These are phyloP conservation scores for Altica lythri DNA, from an alignment of 2,888 invertebrate species.

Conservation along the genomic window DNA sequence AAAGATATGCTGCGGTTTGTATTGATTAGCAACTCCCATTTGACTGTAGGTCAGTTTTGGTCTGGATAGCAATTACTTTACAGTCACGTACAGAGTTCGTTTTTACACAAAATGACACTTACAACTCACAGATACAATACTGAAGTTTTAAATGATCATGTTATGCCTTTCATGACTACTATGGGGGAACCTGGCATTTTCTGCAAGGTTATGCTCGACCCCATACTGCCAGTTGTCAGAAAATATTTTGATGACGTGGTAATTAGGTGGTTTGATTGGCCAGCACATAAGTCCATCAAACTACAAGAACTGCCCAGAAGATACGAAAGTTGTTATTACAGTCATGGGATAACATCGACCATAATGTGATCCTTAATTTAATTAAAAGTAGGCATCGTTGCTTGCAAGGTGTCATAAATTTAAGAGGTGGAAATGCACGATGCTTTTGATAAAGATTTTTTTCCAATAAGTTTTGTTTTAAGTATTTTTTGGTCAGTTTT, in stretches of 20 bases:
- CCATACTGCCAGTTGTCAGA: not conserved
- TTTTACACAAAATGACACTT: not conserved
- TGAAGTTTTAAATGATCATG: constrained; percentile 8
- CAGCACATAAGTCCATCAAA: not conserved
- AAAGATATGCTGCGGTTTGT: constrained; percentile 20
- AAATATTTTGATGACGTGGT: constrained; percentile 3
- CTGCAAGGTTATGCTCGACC: not conserved
- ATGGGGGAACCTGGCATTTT: not conserved
- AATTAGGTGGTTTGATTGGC: constrained; percentile 6
- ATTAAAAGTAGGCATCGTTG: too few relatives aligned
- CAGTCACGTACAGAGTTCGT: not conserved
- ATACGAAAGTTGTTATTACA: too few relatives aligned
- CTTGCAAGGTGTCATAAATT: too few relatives aligned
- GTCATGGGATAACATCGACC: too few relatives aligned
- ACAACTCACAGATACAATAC: constrained; percentile 3
- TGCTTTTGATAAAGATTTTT: too few relatives aligned
- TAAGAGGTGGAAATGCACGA: too few relatives aligned
- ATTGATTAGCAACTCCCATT: constrained; percentile 16
- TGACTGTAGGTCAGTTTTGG: constrained; percentile 1
- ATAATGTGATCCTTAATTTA: too few relatives aligned
- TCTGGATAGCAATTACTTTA: constrained; percentile 5
- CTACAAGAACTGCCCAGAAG: too few relatives aligned
- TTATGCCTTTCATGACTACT: not conserved
- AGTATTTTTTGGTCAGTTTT: too few relatives aligned
- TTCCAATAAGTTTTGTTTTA: too few relatives aligned